Evolutionary conservation across 1,140 invertebrate species (phyloP), one percentile per base, ranked within the genome.

Genomic region (Apolygus lucorum): DNA sequence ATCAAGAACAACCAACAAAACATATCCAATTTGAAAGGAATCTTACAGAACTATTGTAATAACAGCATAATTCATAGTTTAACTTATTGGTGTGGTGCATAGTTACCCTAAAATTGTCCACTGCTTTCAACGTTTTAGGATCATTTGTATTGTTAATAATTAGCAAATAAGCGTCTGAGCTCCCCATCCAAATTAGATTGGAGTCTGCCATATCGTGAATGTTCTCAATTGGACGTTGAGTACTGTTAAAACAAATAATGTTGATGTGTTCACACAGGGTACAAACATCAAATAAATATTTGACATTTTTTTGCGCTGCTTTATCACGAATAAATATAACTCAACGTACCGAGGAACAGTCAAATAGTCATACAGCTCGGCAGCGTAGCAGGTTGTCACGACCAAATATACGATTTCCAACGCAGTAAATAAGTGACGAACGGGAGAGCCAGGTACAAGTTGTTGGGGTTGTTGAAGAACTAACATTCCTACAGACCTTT

Each of bases 401-500:
- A 64, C 28, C 25, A 64, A 28, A 21, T 64, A 64, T 11, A 64
- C 14, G 63, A 64, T 8, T 28, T 64, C 25, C 4, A 64, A 26
- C 4, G 63, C 24, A 64, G 63, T 64, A 21, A 64, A 64, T 2
- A 64, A 26, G 28, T 27, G 21, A 2, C 63, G 24, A 2, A 28
- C 21, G 24, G 63, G 63, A 26, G 63, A 64, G 4, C 28, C 63
- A 24, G 28, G 4, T 11, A 64, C 63, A 13, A 64, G 28, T 4
- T 21, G 54, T 27, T 26, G 24, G 2, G 63, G 63, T 28, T 64
- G 63, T 21, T 64, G 63, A 8, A 64, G 63, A 11, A 64, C 63
- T 24, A 28, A 64, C 63, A 64, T 64, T 27, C 63, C 63, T 2
- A 64, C 26, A 26, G 63, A 64, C 21, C 63, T 24, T 2, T n/a